Percentiles rank a stretch among this genome's conserved stretches.
Evolutionary conservation across 1,140 invertebrate species (phyloP).

Genomic region (Drosophila chauvacae): DNA sequence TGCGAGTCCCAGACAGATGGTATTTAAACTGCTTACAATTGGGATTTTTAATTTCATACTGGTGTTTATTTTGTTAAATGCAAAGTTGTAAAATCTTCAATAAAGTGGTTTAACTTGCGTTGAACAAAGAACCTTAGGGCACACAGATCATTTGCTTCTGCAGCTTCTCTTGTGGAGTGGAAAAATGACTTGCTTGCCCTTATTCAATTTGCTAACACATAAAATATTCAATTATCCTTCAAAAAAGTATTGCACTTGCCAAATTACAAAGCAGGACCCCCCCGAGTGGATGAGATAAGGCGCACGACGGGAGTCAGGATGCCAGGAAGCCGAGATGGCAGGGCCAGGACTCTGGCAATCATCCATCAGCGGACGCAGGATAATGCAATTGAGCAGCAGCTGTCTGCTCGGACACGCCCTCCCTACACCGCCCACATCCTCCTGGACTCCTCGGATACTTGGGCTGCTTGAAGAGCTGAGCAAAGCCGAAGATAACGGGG

Average conservation of each 20-base stretch:
- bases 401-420: slow-evolving; percentile 50
- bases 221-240: slow-evolving; percentile 51
- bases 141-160: slow-evolving; percentile 14
- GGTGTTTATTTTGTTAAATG: neutral
- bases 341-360: slow-evolving; percentile 30
- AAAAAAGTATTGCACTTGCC: slow-evolving; percentile 44
- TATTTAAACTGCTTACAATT: neutral
- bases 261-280: slow-evolving; percentile 54
- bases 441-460: slow-evolving; percentile 25
- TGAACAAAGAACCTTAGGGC: neutral
- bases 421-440: slow-evolving; percentile 23
- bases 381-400: slow-evolving; percentile 62
- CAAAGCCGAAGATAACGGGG: slow-evolving; percentile 37
- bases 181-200: slow-evolving; percentile 14
- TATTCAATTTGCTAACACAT: slow-evolving; percentile 26
- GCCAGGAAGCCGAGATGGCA: neutral
- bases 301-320: slow-evolving; percentile 18
- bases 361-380: slow-evolving; percentile 55
- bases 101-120: neutral
- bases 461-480: slow-evolving; percentile 36
- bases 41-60: neutral
- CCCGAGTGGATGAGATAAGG: slow-evolving; percentile 24
- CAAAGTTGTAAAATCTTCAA: neutral
- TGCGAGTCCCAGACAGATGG: neutral
- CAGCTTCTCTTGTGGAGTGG: neutral